These are phyloP conservation scores for Plemyria rubiginata DNA, from an alignment of 2,888 invertebrate species.

Conservation along the genomic window DNA sequence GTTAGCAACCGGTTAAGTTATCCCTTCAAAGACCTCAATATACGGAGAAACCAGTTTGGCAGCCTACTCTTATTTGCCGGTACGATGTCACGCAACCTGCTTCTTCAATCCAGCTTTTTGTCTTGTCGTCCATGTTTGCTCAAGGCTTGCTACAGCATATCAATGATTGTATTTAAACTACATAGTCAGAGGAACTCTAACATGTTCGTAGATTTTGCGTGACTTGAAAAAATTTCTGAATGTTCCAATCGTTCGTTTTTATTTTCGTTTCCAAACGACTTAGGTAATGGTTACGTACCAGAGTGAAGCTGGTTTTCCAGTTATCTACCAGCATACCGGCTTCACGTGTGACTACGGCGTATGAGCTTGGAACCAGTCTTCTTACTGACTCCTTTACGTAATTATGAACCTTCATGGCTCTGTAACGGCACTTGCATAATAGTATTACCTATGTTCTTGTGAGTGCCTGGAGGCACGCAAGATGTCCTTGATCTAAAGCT, in stretches of 20 bases:
- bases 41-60: conserved; percentile 5
- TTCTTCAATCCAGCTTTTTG: background rate
- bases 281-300: too few species aligned
- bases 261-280: too few species aligned
- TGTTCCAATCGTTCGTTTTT: too few species aligned
- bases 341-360: background rate
- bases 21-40: conserved; percentile 7
- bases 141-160: too few species aligned
- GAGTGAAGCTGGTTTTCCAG: too few species aligned
- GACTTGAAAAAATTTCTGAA: too few species aligned
- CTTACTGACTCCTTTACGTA: conserved; percentile 33
- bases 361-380: conserved; percentile 31
- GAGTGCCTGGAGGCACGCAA: conserved; percentile 14
- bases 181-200: too few species aligned
- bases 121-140: too few species aligned
- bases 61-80: background rate
- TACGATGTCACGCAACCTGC: background rate
- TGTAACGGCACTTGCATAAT: conserved; percentile 32
- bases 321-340: conserved; percentile 1
- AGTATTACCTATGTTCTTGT: conserved; percentile 15
- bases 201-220: too few species aligned
- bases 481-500: conserved; percentile 16
- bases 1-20: conserved; percentile 42
- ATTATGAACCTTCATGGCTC: conserved; percentile 19
- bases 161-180: too few species aligned